Percentiles rank a stretch among this genome's conserved stretches.
Evolutionary conservation across 2,113 vertebrate genomes (phyloP).

Genomic region (Corythaeola cristata): DNA sequence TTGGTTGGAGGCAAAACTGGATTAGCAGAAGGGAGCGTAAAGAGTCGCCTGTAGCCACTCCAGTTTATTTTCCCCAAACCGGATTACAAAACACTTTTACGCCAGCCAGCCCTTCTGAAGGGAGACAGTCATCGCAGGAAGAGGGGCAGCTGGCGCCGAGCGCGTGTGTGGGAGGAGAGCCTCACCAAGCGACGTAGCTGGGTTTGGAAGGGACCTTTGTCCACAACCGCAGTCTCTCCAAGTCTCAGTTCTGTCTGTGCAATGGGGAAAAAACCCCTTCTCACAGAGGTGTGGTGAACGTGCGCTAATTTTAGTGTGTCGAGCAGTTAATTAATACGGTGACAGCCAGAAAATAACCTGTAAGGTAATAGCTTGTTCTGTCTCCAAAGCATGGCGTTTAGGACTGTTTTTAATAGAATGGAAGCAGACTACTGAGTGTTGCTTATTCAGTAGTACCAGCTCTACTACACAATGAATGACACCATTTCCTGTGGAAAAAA

Average conservation of each 20-base stretch:
- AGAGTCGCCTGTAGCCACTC: background rate
- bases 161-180: slow-evolving; percentile 41
- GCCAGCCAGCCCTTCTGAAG: slow-evolving; percentile 33
- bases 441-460: slow-evolving; percentile 15
- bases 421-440: background rate
- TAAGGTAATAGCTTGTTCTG: background rate
- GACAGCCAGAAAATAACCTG: slow-evolving; percentile 39
- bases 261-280: background rate
- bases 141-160: slow-evolving; percentile 42
- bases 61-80: background rate
- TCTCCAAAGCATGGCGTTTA: background rate
- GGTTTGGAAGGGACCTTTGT: slow-evolving; percentile 54
- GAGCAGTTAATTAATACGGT: slow-evolving; percentile 39
- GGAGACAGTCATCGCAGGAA: slow-evolving; percentile 45
- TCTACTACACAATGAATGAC: slow-evolving; percentile 31
- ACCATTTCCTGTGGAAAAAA: background rate
- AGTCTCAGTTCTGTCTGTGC: slow-evolving; percentile 5
- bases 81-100: slow-evolving; percentile 7
- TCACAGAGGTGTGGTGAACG: background rate
- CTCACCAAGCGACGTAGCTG: background rate
- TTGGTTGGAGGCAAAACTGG: background rate
- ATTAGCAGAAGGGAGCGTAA: background rate
- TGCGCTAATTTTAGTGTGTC: background rate
- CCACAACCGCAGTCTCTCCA: background rate
- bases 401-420: slow-evolving; percentile 16